Conservation (phyloP, 2,797 vertebrate species). For the Halcyon smyrnensis region DNA sequence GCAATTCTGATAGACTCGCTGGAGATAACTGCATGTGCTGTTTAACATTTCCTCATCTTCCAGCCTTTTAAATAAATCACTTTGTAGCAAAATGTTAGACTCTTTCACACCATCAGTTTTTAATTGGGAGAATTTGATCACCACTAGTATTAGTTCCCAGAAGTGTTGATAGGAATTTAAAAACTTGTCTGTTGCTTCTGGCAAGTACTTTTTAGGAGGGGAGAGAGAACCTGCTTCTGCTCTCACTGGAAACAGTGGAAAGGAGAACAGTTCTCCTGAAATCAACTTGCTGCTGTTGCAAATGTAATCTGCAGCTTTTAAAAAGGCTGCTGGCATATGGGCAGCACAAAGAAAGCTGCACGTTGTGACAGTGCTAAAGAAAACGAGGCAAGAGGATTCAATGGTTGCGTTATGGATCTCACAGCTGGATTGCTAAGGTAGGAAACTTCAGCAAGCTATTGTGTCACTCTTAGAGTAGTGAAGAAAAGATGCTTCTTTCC, state of each 20-base stretch:
- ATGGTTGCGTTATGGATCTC: background rate
- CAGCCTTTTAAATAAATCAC: background rate
- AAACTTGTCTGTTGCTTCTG: background rate
- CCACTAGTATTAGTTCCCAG: background rate
- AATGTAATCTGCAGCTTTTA: background rate
- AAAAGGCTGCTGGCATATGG: background rate
- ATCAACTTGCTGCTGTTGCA: background rate
- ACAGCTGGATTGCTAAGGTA: slow-evolving; percentile 1
- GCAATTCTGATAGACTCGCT: background rate
- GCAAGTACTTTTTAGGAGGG: background rate
- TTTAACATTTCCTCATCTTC: background rate
- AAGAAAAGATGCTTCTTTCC: background rate
- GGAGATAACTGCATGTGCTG: background rate
- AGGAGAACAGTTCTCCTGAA: background rate
- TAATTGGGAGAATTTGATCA: background rate
- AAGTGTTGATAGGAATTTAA: background rate
- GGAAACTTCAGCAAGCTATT: background rate
- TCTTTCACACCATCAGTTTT: background rate
- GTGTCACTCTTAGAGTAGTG: background rate
- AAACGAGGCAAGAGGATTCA: background rate
- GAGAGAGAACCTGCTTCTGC: background rate
- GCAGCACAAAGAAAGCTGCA: background rate
- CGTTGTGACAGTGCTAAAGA: background rate
- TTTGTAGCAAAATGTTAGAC: background rate
- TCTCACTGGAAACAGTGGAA: background rate